Percentiles rank a stretch among this genome's conserved stretches.
phyloP scores from a whole-genome alignment of 2,797 vertebrate genomes.

The Labeo calbasu region DNA sequence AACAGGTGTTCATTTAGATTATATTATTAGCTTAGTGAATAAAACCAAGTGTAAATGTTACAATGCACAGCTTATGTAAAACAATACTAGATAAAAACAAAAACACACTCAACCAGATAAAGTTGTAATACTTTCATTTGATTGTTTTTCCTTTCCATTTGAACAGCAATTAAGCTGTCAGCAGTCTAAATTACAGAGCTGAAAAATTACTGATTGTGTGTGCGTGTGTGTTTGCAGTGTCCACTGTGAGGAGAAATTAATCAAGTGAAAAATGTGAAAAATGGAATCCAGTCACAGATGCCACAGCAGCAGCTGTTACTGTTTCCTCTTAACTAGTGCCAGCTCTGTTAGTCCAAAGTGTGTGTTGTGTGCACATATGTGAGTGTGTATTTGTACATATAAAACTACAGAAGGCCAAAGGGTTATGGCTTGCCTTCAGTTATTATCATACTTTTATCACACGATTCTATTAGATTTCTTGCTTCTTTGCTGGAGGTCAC shows the following conservation, averaged over 20 bases:
- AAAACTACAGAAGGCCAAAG: slow-evolving; percentile 61
- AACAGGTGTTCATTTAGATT: slow-evolving; percentile 5
- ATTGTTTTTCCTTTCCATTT: slow-evolving; percentile 33
- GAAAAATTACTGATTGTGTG: slow-evolving; percentile 42
- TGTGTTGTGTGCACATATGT: slow-evolving; percentile 41
- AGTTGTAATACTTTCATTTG: slow-evolving; percentile 7
- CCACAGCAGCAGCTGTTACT: slow-evolving; percentile 53
- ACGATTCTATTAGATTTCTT: slow-evolving; percentile 41
- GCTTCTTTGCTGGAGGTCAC: slow-evolving; percentile 19
- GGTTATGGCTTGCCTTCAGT: slow-evolving; percentile 59
- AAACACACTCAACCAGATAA: slow-evolving; percentile 4
- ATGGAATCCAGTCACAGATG: slow-evolving; percentile 60
- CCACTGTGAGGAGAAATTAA: slow-evolving; percentile 51
- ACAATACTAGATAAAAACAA: slow-evolving; percentile 1
- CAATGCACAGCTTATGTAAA: not conserved
- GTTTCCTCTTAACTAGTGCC: slow-evolving; percentile 59
- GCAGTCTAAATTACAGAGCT: slow-evolving; percentile 30
- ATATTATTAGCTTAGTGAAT: not conserved
- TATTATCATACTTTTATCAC: slow-evolving; percentile 59
- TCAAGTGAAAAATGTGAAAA: slow-evolving; percentile 58
- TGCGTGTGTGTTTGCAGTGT: slow-evolving; percentile 37
- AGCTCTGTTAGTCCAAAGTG: slow-evolving; percentile 47
- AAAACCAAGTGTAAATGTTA: slow-evolving; percentile 5
- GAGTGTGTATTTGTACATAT: slow-evolving; percentile 39
- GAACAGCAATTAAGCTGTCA: slow-evolving; percentile 56